A percentile compares a stretch with the other conserved stretches of the same genome.
Conservation (phyloP, 2,888 invertebrate genomes). For the Clistopyga incitator region DNA sequence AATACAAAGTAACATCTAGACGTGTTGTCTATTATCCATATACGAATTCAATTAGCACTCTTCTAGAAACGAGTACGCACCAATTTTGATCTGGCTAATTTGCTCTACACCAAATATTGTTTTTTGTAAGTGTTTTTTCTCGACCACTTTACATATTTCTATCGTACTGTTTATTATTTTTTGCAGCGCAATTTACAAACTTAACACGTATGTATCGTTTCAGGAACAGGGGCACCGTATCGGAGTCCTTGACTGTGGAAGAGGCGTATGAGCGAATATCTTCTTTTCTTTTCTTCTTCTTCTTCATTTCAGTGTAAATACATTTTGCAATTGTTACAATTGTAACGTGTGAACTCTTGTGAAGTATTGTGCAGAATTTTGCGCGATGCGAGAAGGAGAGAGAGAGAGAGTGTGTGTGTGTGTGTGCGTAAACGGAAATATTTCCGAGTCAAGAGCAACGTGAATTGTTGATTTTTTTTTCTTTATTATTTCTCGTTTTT, state of each 20-base stretch:
- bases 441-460: constrained; percentile 31
- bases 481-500: not conserved
- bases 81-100: constrained; percentile 62
- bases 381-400: constrained; percentile 38
- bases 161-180: constrained; percentile 45
- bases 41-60: constrained; percentile 49
- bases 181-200: constrained; percentile 57
- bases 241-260: constrained; percentile 63
- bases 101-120: constrained; percentile 62
- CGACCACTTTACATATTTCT: constrained; percentile 41
- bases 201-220: constrained; percentile 69
- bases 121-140: constrained; percentile 61
- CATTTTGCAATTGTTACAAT: constrained; percentile 57
- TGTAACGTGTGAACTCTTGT: constrained; percentile 59
- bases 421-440: constrained; percentile 29
- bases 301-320: constrained; percentile 66
- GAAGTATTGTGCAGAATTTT: constrained; percentile 48
- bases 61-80: constrained; percentile 60
- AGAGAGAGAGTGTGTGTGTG: constrained; percentile 5
- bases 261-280: constrained; percentile 60
- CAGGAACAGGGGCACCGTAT: constrained; percentile 66
- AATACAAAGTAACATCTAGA: constrained; percentile 69
- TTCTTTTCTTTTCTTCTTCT: constrained; percentile 34
- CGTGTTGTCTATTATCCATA: constrained; percentile 29
- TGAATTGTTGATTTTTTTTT: constrained; percentile 26